phyloP scores from a whole-genome alignment of 2,113 vertebrate species.

The Acanthisitta chloris region DNA sequence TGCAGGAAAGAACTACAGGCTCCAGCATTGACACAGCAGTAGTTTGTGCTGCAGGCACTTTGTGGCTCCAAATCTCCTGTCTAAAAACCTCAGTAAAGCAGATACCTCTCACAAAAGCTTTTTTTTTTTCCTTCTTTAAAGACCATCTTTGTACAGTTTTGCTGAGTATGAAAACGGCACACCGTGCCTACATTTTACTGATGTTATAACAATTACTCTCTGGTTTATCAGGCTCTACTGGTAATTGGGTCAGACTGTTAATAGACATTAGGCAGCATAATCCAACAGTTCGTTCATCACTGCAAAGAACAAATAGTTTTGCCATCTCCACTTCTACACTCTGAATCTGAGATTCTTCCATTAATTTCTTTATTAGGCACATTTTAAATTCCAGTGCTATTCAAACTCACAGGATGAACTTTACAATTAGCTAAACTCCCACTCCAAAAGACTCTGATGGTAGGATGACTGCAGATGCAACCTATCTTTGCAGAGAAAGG shows the following conservation, averaged over 20 bases:
- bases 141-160: background rate
- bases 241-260: background rate
- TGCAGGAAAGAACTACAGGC: background rate
- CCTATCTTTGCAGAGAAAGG: background rate
- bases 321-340: background rate
- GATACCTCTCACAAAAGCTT: background rate
- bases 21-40: rapidly evolving
- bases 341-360: background rate
- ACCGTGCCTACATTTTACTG: background rate
- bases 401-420: background rate
- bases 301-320: background rate
- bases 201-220: background rate
- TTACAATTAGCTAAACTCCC: background rate
- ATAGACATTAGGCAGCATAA: background rate
- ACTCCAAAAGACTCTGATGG: background rate
- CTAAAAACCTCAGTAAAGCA: background rate
- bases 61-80: background rate
- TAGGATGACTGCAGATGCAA: background rate
- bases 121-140: background rate
- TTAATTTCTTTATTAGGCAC: background rate
- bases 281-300: background rate
- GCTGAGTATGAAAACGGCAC: background rate
- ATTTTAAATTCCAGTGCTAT: background rate
- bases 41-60: background rate
- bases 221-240: background rate